Evolutionary conservation across 2,888 invertebrate species (phyloP).

Genomic region (Drosophila stalkeri): DNA sequence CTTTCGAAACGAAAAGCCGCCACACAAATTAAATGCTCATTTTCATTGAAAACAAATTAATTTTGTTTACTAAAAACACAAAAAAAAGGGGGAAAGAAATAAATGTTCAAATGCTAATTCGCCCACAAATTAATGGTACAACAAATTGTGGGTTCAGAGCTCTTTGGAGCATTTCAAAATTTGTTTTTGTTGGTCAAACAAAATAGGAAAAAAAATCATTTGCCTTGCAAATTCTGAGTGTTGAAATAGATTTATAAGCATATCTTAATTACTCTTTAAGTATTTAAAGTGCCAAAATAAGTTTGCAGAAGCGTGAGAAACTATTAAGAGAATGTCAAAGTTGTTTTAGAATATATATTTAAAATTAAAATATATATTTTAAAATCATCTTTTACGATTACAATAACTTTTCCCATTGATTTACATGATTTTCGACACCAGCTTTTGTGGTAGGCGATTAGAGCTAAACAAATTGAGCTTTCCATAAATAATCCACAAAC

Average conservation of each 20-base stretch:
- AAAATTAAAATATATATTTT: not conserved
- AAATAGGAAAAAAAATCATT: slow-evolving; percentile 36
- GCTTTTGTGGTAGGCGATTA: slow-evolving; percentile 35
- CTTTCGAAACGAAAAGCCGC: slow-evolving; percentile 48
- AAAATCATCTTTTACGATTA: not conserved
- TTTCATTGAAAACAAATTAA: slow-evolving; percentile 68
- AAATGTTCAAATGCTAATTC: slow-evolving; percentile 51
- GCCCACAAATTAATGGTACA: slow-evolving; percentile 22
- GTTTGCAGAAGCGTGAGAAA: slow-evolving; percentile 33
- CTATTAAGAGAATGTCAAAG: not conserved
- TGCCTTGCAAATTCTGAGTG: slow-evolving; percentile 63
- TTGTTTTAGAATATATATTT: not conserved
- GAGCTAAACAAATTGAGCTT: slow-evolving; percentile 48
- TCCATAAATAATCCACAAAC: slow-evolving; percentile 19
- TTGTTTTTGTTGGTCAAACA: slow-evolving; percentile 36
- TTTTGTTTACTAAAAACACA: slow-evolving; percentile 33
- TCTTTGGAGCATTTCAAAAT: slow-evolving; percentile 14
- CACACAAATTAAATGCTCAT: slow-evolving; percentile 58
- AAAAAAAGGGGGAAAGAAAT: slow-evolving; percentile 2
- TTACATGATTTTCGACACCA: slow-evolving; percentile 22
- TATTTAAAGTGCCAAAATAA: slow-evolving; percentile 11
- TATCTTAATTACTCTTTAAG: slow-evolving; percentile 45
- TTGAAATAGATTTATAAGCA: slow-evolving; percentile 27
- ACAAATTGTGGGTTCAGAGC: slow-evolving; percentile 22
- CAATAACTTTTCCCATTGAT: not conserved